Conservation (phyloP, 2,888 invertebrate genomes). For the Ornithoptera alexandrae region DNA sequence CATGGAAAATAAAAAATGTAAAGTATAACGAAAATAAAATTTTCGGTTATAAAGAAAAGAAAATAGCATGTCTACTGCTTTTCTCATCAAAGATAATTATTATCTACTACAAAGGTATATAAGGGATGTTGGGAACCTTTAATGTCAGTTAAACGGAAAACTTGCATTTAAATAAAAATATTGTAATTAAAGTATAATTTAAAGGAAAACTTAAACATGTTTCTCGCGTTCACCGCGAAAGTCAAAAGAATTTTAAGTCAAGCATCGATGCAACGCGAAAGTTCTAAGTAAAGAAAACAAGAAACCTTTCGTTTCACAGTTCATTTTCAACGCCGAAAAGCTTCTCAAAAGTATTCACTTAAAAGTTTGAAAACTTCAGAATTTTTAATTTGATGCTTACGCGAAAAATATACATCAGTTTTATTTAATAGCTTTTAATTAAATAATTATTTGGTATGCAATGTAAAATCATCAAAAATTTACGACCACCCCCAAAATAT, state of each 20-base stretch:
- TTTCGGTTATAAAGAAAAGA: too few species aligned
- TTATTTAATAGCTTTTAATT: neutral
- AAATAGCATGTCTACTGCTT: too few species aligned
- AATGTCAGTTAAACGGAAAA: neutral
- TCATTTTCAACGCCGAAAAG: slow-evolving; percentile 31
- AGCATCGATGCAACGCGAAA: slow-evolving; percentile 39
- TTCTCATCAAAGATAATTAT: too few species aligned
- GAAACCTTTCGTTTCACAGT: slow-evolving; percentile 38
- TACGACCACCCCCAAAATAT: too few species aligned
- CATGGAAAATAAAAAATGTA: too few species aligned
- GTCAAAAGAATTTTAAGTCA: slow-evolving; percentile 38
- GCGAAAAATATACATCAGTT: neutral
- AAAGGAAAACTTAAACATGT: slow-evolving; percentile 24
- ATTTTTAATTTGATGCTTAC: neutral
- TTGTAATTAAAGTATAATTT: slow-evolving; percentile 3
- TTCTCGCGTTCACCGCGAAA: slow-evolving; percentile 30
- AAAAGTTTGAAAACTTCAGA: neutral
- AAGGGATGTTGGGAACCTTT: neutral
- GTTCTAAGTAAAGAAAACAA: slow-evolving; percentile 38
- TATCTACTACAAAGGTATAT: neutral
- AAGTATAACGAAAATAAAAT: too few species aligned
- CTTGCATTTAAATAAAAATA: neutral
- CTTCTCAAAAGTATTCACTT: slow-evolving; percentile 15
- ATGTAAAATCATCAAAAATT: too few species aligned
- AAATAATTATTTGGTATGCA: too few species aligned